These are phyloP conservation scores for Calliphora vomitoria DNA, from an alignment of 2,888 invertebrate species.

Conservation along the genomic window DNA sequence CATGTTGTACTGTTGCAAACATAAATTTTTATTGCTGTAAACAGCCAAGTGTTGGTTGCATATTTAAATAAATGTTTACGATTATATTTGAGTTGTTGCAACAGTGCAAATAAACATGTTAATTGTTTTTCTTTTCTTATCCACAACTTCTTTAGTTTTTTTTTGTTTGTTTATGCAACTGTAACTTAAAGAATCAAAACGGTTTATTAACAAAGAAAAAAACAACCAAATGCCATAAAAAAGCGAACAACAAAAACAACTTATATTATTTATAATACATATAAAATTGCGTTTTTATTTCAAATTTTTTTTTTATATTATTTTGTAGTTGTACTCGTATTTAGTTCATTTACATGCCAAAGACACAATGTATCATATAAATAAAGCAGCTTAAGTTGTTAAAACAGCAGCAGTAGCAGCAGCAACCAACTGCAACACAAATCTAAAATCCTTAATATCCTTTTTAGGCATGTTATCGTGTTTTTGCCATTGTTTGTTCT, in stretches of 20 bases:
- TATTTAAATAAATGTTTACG: constrained; percentile 70
- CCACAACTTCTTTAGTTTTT: neutral
- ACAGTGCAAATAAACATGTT: constrained; percentile 72
- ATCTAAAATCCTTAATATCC: constrained; percentile 71
- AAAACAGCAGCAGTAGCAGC: constrained; percentile 54
- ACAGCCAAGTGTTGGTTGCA: constrained; percentile 63
- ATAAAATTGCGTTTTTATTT: constrained; percentile 58
- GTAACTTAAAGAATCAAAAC: constrained; percentile 18
- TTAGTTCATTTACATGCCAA: constrained; percentile 73
- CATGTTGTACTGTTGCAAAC: constrained; percentile 38
- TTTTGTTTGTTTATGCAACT: constrained; percentile 31
- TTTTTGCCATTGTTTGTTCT: constrained; percentile 56
- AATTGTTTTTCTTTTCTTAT: constrained; percentile 53
- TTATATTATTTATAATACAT: constrained; percentile 63
- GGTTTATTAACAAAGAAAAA: constrained; percentile 15
- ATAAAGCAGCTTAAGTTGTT: constrained; percentile 73
- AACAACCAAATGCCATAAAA: neutral
- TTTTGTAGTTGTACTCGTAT: constrained; percentile 24
- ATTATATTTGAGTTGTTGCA: constrained; percentile 70
- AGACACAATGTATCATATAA: constrained; percentile 71
- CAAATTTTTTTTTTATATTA: neutral
- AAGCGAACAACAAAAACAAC: constrained; percentile 16
- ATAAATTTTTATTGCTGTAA: constrained; percentile 68
- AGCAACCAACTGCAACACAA: constrained; percentile 46
- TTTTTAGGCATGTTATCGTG: constrained; percentile 63